Evolutionary conservation across 2,113 vertebrate species (phyloP).

Genomic region (Epinephelus cyanopodus): DNA sequence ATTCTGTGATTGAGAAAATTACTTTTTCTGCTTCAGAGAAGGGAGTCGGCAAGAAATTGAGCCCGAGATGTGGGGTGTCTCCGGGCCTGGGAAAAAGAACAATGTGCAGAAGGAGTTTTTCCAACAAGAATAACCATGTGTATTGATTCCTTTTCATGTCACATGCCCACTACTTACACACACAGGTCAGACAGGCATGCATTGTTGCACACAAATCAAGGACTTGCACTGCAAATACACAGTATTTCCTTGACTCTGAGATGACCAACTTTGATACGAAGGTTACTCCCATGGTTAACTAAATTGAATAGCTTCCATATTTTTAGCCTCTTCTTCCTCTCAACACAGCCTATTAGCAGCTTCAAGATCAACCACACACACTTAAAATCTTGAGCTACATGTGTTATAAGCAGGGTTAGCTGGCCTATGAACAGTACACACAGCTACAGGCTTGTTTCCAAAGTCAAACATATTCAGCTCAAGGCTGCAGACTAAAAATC

Average conservation of each 20-base stretch:
- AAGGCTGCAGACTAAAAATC: constrained; percentile 25
- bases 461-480: constrained; percentile 30
- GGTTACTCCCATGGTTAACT: no score
- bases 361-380: neutral
- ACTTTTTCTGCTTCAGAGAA: constrained; percentile 53
- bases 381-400: neutral
- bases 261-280: no score
- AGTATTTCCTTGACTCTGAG: no score
- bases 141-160: neutral
- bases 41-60: constrained; percentile 4
- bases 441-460: constrained; percentile 28
- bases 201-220: neutral
- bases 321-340: neutral
- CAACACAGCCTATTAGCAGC: neutral
- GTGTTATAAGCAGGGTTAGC: neutral
- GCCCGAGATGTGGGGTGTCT: constrained; percentile 1
- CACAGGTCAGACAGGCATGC: neutral
- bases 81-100: neutral
- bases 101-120: neutral
- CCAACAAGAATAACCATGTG: neutral
- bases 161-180: neutral
- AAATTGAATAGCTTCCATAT: neutral
- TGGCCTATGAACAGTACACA: neutral
- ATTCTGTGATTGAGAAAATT: constrained; percentile 55
- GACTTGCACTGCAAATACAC: neutral